Percentiles rank a stretch among this genome's conserved stretches.
These are phyloP conservation scores for Actinia tenebrosa DNA, from an alignment of 64 coral and sea anemone species.

Conservation along the genomic window DNA sequence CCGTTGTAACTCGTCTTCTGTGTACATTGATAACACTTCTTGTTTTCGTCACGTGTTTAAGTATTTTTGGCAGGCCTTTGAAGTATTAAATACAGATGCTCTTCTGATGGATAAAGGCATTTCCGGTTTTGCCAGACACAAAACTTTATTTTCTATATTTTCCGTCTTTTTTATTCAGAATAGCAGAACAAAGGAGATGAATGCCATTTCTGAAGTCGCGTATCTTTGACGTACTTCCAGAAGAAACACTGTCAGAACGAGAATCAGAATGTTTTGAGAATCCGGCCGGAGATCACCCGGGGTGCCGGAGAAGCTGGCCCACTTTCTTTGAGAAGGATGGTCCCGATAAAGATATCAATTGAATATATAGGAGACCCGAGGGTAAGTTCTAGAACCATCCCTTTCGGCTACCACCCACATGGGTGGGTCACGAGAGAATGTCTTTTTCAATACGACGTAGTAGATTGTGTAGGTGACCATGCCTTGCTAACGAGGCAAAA, in stretches of 20 bases:
- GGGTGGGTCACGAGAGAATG: too few relatives aligned
- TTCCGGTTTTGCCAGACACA: not conserved
- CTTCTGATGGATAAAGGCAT: not conserved
- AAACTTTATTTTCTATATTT: not conserved
- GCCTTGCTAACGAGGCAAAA: too few relatives aligned
- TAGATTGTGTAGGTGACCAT: too few relatives aligned
- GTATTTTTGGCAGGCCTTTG: not conserved
- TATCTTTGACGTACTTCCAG: slow-evolving; percentile 4
- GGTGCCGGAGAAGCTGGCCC: not conserved
- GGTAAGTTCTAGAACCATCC: too few relatives aligned
- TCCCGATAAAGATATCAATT: too few relatives aligned
- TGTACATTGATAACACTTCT: not conserved
- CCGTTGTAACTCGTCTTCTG: not conserved
- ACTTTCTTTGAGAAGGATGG: too few relatives aligned
- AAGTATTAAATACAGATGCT: not conserved
- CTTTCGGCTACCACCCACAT: too few relatives aligned
- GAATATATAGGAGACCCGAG: too few relatives aligned
- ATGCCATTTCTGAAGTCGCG: not conserved
- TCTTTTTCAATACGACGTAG: too few relatives aligned
- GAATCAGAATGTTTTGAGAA: too few relatives aligned
- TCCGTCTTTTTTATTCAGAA: not conserved
- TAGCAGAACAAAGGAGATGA: not conserved
- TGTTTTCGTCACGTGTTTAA: not conserved
- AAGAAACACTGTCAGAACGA: not conserved
- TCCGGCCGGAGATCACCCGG: not conserved